A percentile compares a stretch with the other conserved stretches of the same genome.
Conservation (phyloP, 2,888 invertebrate species). For the Prosopocoilus inquinatus region DNA sequence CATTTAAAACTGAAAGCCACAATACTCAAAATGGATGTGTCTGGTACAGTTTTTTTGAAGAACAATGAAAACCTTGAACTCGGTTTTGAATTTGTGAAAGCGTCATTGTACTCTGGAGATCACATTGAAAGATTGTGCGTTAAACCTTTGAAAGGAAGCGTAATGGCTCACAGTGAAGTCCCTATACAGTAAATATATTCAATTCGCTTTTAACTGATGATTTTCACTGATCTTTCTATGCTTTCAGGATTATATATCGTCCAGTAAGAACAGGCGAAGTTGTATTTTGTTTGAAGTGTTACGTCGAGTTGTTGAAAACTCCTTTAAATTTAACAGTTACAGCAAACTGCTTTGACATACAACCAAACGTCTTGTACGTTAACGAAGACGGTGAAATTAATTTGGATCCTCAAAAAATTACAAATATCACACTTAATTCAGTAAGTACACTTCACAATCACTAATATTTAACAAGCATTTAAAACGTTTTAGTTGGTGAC, state of each 20-base stretch:
- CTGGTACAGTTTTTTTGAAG: constrained; percentile 50
- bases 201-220: background rate
- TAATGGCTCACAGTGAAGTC: constrained; percentile 53
- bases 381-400: constrained; percentile 31
- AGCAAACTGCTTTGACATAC: constrained; percentile 55
- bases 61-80: constrained; percentile 58
- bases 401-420: constrained; percentile 38
- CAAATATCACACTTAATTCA: constrained; percentile 47
- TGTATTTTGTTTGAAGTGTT: constrained; percentile 58
- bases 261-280: constrained; percentile 57
- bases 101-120: constrained; percentile 57
- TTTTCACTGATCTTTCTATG: background rate
- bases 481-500: constrained; percentile 37
- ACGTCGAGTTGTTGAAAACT: constrained; percentile 54
- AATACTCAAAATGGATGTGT: constrained; percentile 57
- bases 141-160: constrained; percentile 53
- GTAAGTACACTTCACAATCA: constrained; percentile 34
- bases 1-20: constrained; percentile 62
- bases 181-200: constrained; percentile 52
- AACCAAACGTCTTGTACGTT: constrained; percentile 53
- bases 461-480: constrained; percentile 9
- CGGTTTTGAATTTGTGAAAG: constrained; percentile 55
- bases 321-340: constrained; percentile 55
- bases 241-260: constrained; percentile 55
- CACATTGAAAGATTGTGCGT: constrained; percentile 55